Evolutionary conservation across 1,140 invertebrate genomes (phyloP), one percentile per base, ranked within the genome.

Genomic region (Cyclina sinensis): DNA sequence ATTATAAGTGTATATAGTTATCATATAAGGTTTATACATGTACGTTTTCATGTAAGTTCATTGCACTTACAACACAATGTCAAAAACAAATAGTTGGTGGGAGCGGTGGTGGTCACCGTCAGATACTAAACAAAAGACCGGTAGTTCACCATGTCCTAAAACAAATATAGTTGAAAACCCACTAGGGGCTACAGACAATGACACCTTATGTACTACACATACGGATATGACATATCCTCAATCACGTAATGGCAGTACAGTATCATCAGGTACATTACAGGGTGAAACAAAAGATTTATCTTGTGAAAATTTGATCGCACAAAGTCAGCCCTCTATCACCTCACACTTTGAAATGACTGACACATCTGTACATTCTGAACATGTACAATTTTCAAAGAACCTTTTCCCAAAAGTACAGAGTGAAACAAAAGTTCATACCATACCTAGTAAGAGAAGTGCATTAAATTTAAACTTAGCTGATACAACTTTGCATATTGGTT

Each of bases 381-480:
- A 62, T 62, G 57, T 27, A 62, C 57, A 24, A 62, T 24, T 27
- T 62, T 62, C 21, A 3, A 27, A 14, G 24, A 62, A 27, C 14
- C 21, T 24, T 27, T 62, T 62, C 24, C 14, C 57, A 62, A 62
- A 62, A 3, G 24, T 62, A 62, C 57, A 62, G 57, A 24, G 57
- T 62, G 57, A 62, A 24, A 27, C 57, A 62, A 62, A 62, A 62
- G 57, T 62, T 62, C n/a, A 62, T 62, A 62, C 57, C 24, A 3
- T 24, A 24, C 57, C 21, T 62, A 62, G 1, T 14, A 62, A 62
- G 24, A 62, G 57, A 62, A 62, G 57, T 62, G 57, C 21, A 62
- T 27, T 62, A 3, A 62, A 62, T 62, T 62, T 14, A 62, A 24
- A 62, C 24, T 62, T 62, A 27, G 57, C 14, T 27, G 27, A 27